These are phyloP conservation scores for Takifugu rubripes DNA, from an alignment of 2,797 vertebrate species.

Conservation along the genomic window DNA sequence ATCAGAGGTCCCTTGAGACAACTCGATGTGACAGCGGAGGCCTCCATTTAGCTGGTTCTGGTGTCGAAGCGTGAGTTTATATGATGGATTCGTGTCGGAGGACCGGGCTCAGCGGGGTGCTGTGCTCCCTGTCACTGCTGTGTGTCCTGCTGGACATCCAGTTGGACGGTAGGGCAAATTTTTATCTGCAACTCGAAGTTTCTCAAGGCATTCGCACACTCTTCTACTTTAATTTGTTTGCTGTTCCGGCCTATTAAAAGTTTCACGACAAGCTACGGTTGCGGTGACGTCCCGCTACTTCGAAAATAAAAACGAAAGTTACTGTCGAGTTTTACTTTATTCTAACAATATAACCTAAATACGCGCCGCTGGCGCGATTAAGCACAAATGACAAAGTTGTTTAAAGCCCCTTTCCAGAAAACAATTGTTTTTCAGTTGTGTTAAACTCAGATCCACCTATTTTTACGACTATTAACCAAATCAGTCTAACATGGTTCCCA, in stretches of 20 bases:
- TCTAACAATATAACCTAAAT: too few relatives aligned
- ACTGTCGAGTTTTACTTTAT: too few relatives aligned
- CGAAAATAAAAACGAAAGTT: background rate
- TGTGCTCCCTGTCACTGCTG: constrained; percentile 81
- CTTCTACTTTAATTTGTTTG: background rate
- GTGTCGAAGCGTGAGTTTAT: constrained; percentile 7
- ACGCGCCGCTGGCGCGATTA: too few relatives aligned
- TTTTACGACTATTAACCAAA: too few relatives aligned
- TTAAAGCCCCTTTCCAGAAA: too few relatives aligned
- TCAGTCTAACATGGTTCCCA: too few relatives aligned
- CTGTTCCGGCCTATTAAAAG: background rate
- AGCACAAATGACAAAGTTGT: too few relatives aligned
- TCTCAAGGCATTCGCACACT: background rate
- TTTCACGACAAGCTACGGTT: background rate
- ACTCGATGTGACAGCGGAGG: constrained; percentile 13
- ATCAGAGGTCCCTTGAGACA: constrained; percentile 43
- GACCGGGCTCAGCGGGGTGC: constrained; percentile 73
- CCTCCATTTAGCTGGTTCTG: constrained; percentile 18
- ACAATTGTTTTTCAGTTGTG: too few relatives aligned
- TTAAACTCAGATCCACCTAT: too few relatives aligned
- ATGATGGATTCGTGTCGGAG: constrained; percentile 74
- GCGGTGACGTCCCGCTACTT: background rate
- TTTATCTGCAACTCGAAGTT: rapidly evolving
- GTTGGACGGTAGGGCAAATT: constrained; percentile 74
- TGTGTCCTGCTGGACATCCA: constrained; percentile 84